phyloP scores from a whole-genome alignment of 35 echinoderm and acorn worm genomes.

The Lytechinus pictus region DNA sequence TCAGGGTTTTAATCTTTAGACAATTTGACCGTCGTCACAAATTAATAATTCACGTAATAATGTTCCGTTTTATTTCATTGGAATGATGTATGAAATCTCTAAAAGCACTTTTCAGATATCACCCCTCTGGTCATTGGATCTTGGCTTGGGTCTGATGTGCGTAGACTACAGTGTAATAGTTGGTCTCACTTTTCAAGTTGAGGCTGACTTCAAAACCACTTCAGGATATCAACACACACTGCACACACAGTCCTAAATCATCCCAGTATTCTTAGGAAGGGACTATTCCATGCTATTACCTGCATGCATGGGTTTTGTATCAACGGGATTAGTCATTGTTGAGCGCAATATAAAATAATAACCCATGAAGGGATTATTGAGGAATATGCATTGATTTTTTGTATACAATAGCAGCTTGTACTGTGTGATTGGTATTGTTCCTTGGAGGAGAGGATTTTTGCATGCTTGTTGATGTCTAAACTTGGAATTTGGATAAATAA shows the following conservation, averaged over 20 bases:
- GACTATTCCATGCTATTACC: not conserved
- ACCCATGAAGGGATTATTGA: not conserved
- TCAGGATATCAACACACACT: not conserved
- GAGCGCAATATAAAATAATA: not conserved
- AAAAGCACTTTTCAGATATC: too few species aligned
- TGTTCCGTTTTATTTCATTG: too few species aligned
- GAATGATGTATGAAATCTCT: too few species aligned
- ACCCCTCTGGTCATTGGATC: too few species aligned
- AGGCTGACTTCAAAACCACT: not conserved
- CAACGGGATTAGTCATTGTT: not conserved
- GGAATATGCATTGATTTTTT: not conserved
- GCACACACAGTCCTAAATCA: not conserved
- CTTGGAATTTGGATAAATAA: not conserved
- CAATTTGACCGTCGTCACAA: too few species aligned
- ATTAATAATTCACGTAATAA: too few species aligned
- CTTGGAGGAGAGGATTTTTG: too few species aligned
- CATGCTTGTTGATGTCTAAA: not conserved
- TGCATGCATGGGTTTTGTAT: not conserved
- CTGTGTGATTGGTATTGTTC: too few species aligned
- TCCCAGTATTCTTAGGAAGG: not conserved
- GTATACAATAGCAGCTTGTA: too few species aligned
- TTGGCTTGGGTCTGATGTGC: not conserved
- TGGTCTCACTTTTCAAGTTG: slow-evolving; percentile 10
- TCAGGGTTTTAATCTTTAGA: too few species aligned
- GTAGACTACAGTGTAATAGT: slow-evolving; percentile 8